Evolutionary conservation across 2,888 invertebrate species (phyloP), one percentile per base, ranked within the genome.

Genomic region (Gymnocheta viridis): DNA sequence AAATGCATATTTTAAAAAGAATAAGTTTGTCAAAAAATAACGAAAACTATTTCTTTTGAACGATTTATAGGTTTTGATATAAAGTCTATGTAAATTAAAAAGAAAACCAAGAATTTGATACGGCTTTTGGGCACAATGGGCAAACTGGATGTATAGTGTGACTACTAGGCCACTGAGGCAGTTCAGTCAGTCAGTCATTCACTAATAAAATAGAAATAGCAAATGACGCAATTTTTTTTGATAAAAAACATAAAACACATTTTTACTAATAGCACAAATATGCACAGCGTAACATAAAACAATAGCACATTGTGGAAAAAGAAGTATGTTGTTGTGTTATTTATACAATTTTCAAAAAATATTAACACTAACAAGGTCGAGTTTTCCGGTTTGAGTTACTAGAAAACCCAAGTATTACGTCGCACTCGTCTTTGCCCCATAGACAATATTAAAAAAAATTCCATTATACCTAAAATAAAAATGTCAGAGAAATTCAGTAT

Each of bases 1-100:
- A 64, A 54, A 69, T 76, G 19, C 35, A 62, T 62, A 69, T 82
- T 88, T 89, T 89, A 87, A 88, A 88, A 87, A 87, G 2, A 54
- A 32, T 27, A 10, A 60, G 3, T 58, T 60, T 6, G n/a, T 12
- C 41, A 17, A 47, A 29, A 35, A 49, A 32, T 24, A 56, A 38
- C 27, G n/a, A 82, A 74, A 56, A 44, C 29, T 73, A 41, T 64
- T 66, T 73, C n/a, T 74, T 86, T 85, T 80, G 82, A 85, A 77
- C 85, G 85, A 86, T 86, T 86, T 86, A 85, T 84, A 74, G 82
- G 73, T 77, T 73, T 82, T 73, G 85, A 86, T 86, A 82, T 84
- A 62, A 84, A 81, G 72, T 81, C 72, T 60, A 38, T 74, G 62
- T 58, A 74, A 78, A 79, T 79, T 64, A 82, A 79, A 78, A 74